Evolutionary conservation across 2,113 vertebrate genomes (phyloP), one percentile per base, ranked within the genome.

Genomic region (Dipodomys spectabilis): DNA sequence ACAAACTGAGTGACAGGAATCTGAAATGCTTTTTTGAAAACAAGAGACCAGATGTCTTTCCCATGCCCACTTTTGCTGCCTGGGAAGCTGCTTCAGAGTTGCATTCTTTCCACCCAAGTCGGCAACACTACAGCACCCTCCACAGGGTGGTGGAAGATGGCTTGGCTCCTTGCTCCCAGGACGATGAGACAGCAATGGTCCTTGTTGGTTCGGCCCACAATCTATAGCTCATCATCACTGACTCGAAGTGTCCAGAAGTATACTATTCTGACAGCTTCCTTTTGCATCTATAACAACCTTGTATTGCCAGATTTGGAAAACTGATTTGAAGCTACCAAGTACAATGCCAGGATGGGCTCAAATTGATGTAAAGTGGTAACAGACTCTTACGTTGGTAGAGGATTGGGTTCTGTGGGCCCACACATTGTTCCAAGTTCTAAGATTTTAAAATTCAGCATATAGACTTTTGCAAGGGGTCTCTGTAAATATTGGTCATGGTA

Each of bases 21-120:
- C 91, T 99, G 23, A 98, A 98, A 73, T 98, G 98, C 93, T 99
- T 99, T 97, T 99, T 99, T 96, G 98, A 98, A 96, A 97, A 98
- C 95, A 98, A 92, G 45, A 93, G 95, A 18, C 98, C 98, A 9
- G 97, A 96, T 79, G 57, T 27, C 0, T 97, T 99, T 78, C 89
- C 97, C n/a, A 97, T 98, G 65, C 99, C 99, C 0, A 95, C 96
- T 12, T 99, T 98, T 75, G 95, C 94, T 10, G 98, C 98, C 69
- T 99, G 99, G 99, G 97, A 99, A 92, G 98, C 98, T 84, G 98
- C 99, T 87, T 99, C 99, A 0, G 95, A 97, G 23, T 97, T 99
- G 4, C 98, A 98, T 79, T 98, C 93, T 53, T 99, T 98, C 89
- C 96, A 94, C 88, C 96, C 44, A 27, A 98, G 93, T 90, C 96